Conservation (phyloP, 2,888 invertebrate species). For the Eumacrocentrus americanus region DNA sequence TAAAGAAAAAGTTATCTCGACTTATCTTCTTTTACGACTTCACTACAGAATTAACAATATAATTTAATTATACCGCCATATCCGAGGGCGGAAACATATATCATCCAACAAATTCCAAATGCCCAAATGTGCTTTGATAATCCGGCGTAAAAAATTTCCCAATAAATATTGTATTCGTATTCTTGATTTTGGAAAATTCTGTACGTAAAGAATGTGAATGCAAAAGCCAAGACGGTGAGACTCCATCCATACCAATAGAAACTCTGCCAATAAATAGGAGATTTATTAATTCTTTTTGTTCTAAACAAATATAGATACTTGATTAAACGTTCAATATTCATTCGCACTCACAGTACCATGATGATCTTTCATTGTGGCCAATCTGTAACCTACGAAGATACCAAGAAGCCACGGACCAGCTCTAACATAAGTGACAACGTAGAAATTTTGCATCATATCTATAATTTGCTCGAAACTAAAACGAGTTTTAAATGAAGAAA, state of each 20-base stretch:
- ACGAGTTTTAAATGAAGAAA: not conserved
- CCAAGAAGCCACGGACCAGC: constrained; percentile 39
- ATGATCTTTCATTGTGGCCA: constrained; percentile 9
- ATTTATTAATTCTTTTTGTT: not conserved
- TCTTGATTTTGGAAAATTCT: constrained; percentile 47
- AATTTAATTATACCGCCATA: constrained; percentile 60
- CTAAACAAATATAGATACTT: not conserved
- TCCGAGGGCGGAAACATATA: constrained; percentile 63
- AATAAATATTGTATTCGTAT: constrained; percentile 53
- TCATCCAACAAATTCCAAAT: constrained; percentile 63
- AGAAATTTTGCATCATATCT: constrained; percentile 22
- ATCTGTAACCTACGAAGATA: constrained; percentile 34
- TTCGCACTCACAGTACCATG: constrained; percentile 17
- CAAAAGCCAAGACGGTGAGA: constrained; percentile 28
- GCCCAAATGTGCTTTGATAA: constrained; percentile 63
- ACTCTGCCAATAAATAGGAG: constrained; percentile 27
- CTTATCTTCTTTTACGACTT: no score
- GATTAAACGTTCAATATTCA: no score
- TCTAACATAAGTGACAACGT: constrained; percentile 33
- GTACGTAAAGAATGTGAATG: constrained; percentile 36
- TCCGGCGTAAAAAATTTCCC: constrained; percentile 59
- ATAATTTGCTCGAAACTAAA: not conserved
- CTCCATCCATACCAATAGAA: constrained; percentile 41
- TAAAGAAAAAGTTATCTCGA: no score
- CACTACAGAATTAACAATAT: no score